Evolutionary conservation across 2,113 vertebrate species (phyloP).

Genomic region (Thomomys bottae): DNA sequence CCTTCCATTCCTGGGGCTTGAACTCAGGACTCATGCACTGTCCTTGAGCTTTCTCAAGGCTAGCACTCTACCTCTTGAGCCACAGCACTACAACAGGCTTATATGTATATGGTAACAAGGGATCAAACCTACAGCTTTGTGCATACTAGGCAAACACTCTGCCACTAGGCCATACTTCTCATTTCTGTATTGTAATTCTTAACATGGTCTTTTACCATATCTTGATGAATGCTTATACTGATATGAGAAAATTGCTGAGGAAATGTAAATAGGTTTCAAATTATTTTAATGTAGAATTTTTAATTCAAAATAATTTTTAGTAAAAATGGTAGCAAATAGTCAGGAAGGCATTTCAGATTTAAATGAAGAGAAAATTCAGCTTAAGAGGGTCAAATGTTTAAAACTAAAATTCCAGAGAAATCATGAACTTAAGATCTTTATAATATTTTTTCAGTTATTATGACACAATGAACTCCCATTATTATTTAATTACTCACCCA

Average conservation of each 20-base stretch:
- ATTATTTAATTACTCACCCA: neutral
- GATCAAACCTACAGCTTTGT: too few species aligned
- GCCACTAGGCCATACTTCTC: too few species aligned
- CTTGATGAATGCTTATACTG: neutral
- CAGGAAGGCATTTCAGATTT: conserved; percentile 30
- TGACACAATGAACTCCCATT: neutral
- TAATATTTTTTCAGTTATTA: conserved; percentile 31
- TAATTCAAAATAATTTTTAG: conserved; percentile 7
- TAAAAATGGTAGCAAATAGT: conserved; percentile 48
- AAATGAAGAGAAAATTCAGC: conserved; percentile 17
- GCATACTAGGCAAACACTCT: too few species aligned
- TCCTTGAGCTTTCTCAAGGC: too few species aligned
- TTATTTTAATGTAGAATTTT: conserved; percentile 26
- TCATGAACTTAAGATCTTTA: neutral
- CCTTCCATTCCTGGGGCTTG: too few species aligned
- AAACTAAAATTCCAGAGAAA: conserved; percentile 49
- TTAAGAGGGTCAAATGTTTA: conserved; percentile 38
- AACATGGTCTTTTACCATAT: conserved; percentile 7
- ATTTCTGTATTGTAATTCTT: conserved; percentile 17
- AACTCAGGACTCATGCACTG: too few species aligned
- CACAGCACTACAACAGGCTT: too few species aligned
- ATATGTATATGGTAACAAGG: too few species aligned
- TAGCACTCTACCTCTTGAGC: too few species aligned
- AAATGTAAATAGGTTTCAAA: conserved; percentile 32
- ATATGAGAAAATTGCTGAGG: neutral